phyloP scores from a whole-genome alignment of 2,797 vertebrate species.

The Anolis apletophallus region DNA sequence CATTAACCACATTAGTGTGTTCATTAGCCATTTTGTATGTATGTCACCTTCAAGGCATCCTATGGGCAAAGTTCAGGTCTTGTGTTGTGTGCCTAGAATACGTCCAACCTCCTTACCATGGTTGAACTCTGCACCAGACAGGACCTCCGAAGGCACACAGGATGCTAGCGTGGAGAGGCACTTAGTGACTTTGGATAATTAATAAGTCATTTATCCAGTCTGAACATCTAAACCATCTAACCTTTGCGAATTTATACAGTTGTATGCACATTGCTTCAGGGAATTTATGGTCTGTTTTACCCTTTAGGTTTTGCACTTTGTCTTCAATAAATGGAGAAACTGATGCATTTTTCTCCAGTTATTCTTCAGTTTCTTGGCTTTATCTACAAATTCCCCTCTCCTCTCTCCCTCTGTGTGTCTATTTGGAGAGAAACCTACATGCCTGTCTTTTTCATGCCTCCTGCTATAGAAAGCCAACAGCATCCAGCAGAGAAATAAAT shows the following conservation, averaged over 20 bases:
- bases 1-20: not conserved
- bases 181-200: conserved; percentile 37
- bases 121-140: not conserved
- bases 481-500: conserved; percentile 33
- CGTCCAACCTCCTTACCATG: not conserved
- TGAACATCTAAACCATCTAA: conserved; percentile 25
- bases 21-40: conserved; percentile 21
- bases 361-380: conserved; percentile 2
- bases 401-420: not conserved
- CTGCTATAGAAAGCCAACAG: conserved; percentile 25
- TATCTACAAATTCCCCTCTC: conserved; percentile 24
- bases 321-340: conserved; percentile 28
- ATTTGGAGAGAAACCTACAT: conserved; percentile 20
- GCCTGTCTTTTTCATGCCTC: conserved; percentile 39
- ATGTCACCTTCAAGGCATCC: not conserved
- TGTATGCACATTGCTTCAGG: not conserved
- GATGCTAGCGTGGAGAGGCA: conserved; percentile 7
- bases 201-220: conserved; percentile 36
- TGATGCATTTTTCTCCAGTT: not conserved
- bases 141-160: conserved; percentile 23
- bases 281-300: conserved; percentile 9
- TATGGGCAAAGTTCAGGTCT: not conserved
- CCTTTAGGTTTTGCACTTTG: conserved; percentile 6
- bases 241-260: conserved; percentile 1
- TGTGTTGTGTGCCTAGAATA: not conserved